A percentile compares a stretch with the other conserved stretches of the same genome.
Evolutionary conservation across 1,140 invertebrate species (phyloP).

Genomic region (Drosophila burlai): DNA sequence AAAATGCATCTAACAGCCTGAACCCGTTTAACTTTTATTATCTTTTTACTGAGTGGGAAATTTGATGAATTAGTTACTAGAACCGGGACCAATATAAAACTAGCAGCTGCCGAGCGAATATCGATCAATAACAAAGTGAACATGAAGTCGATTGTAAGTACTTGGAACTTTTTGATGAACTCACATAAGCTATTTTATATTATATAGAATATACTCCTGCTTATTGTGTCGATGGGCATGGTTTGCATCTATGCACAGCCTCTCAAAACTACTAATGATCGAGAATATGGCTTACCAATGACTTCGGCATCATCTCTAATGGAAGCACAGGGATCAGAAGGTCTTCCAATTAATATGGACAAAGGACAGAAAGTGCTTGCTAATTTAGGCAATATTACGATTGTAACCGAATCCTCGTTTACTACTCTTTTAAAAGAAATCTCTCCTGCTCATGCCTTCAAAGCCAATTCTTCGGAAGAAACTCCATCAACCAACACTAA

Average conservation of each 20-base stretch:
- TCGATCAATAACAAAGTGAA: neutral
- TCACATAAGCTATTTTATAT: neutral
- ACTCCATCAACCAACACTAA: neutral
- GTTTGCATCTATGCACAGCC: neutral
- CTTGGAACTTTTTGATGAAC: neutral
- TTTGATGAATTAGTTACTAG: slow-evolving; percentile 13
- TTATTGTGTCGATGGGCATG: neutral
- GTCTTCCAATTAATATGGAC: neutral
- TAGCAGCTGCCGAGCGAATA: neutral
- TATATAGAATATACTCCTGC: neutral
- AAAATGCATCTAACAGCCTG: neutral
- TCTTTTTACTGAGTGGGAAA: neutral
- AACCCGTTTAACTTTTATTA: slow-evolving; percentile 11
- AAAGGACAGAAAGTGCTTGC: neutral
- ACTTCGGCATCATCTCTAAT: neutral
- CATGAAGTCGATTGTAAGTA: slow-evolving; percentile 7
- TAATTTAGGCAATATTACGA: neutral
- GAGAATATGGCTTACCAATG: neutral
- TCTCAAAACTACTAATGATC: neutral
- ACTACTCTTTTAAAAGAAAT: neutral
- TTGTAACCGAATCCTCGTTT: neutral
- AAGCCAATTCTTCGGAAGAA: neutral
- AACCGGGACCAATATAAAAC: slow-evolving; percentile 19
- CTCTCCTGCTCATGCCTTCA: neutral
- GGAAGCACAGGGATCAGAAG: too few relatives aligned